Evolutionary conservation across 2,113 vertebrate genomes (phyloP), one percentile per base, ranked within the genome.

Genomic region (Centropristis striata): DNA sequence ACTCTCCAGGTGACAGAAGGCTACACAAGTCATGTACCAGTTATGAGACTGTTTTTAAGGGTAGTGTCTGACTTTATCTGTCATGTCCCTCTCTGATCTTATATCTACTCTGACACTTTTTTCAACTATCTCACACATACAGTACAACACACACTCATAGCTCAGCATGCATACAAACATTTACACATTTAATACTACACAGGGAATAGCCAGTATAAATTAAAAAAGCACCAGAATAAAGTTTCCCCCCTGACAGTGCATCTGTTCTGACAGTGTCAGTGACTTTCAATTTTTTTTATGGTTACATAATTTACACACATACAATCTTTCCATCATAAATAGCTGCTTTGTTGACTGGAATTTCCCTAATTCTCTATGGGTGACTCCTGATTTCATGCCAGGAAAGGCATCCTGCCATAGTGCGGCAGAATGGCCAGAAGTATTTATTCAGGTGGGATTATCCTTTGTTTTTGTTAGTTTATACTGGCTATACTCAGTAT

Each of bases 1-100:
- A 69, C 83, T 82, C 64, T 78, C 63, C 46, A 41, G 71, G 28
- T n/a, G 63, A 80, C 86, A 86, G 50, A 87, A 81, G 75, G 86
- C 85, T 88, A 86, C 85, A 85, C 75, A 55, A 75, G 80, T 81
- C 79, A 78, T 71, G 83, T 58, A 70, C 71, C 85, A 86, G 82
- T 60, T 80, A 74, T 77, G 59, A 71, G 70, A 85, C 67, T 28
- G 44, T 66, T 86, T 83, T 82, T 63, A 75, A 78, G 73, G 63
- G 50, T 81, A 83, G 78, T 50, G 78, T 87, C 84, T 76, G 83
- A 83, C 67, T 78, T 36, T 47, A 57, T 76, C 83, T 70, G 81
- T 81, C 75, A 71, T 75, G 84, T 84, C 82, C 75, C 47, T 80
- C 36, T 65, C 63, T 67, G 41, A 76, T 66, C 50, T 74, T 58